Conservation (phyloP, 1,140 invertebrate genomes). For the Drosophila ficusphila region DNA sequence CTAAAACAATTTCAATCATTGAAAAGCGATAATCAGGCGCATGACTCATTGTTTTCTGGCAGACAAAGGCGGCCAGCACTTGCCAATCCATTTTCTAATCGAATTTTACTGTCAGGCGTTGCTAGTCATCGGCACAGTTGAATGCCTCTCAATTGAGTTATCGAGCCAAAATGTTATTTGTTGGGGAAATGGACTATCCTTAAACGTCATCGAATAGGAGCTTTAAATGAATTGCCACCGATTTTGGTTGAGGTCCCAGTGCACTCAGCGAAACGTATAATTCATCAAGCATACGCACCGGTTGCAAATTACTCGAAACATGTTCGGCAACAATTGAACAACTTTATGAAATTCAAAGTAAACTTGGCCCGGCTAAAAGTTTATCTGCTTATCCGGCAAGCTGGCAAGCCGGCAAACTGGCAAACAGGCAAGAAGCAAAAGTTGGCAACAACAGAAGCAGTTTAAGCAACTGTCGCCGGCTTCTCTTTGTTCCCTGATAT, state of each 20-base stretch:
- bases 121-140: conserved; percentile 42
- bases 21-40: not conserved
- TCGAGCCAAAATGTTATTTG: not conserved
- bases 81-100: conserved; percentile 42
- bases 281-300: conserved; percentile 62
- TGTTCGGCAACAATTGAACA: conserved; percentile 20
- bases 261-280: not conserved
- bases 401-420: conserved; percentile 20
- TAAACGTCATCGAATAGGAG: not conserved
- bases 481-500: conserved; percentile 1
- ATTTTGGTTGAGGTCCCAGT: not conserved
- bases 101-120: conserved; percentile 12
- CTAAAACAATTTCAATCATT: not conserved
- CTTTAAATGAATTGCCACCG: conserved; percentile 22
- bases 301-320: conserved; percentile 57
- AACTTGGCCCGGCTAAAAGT: conserved; percentile 34
- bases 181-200: not conserved
- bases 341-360: conserved; percentile 22
- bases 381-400: conserved; percentile 34
- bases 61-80: conserved; percentile 22
- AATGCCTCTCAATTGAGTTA: conserved; percentile 44
- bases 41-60: conserved; percentile 16
- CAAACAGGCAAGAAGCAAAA: conserved; percentile 28
- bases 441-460: conserved; percentile 47
- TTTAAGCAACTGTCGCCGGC: conserved; percentile 36